Base-by-base conservation (phyloP, 2,888 invertebrate genomes). In the Caenorhabditis sp. region DNA sequence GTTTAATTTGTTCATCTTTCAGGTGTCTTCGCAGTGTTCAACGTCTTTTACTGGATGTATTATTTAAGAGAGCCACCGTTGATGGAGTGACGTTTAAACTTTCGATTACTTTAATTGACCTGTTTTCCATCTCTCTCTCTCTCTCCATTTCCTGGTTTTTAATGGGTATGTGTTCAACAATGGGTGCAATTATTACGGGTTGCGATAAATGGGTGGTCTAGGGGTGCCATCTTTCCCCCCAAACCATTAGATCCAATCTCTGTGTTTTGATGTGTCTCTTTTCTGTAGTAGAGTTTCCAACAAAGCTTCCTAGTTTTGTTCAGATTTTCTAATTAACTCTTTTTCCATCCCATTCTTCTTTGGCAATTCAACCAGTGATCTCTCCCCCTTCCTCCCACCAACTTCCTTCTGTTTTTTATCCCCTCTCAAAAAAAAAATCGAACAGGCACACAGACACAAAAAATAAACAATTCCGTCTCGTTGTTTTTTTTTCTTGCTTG, bases 11-110 rank as follows among this genome's bases (percentile, higher is more conserved):
- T n/a, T n/a, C n/a, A n/a, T 4, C 24, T 81, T 90, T 47, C 73
- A 90, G 90, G 85, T 12, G 86, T 85, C 22, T 90, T 90, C 80
- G 56, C 84, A 12, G 61, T 88, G 16, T 90, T 90, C 87, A 90
- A 90, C 77, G 69, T 87, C 14, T 59, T 86, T 75, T 90, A 90
- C 81, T 90, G 90, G 90, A 82, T 86, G 85, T 89, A 89, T 84
- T 90, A 90, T 80, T 63, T 88, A 59, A 84, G 82, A 22, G 84
- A 87, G 19, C 85, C 85, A 26, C 82, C 82, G 16, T 24, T 80
- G 19, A 58, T 80, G 54, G 73, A 77, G 2, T 66, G n/a, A 61
- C 6, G 47, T 59, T 12, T 54, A 31, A 35, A 19, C 6, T 2
- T 14, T 14, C 28, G 22, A 28, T 47, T 26, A 28, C 24, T 63